A percentile compares a stretch with the other conserved stretches of the same genome.
Conservation (phyloP, 1,140 invertebrate species). For the Leptopilina clavipes region DNA sequence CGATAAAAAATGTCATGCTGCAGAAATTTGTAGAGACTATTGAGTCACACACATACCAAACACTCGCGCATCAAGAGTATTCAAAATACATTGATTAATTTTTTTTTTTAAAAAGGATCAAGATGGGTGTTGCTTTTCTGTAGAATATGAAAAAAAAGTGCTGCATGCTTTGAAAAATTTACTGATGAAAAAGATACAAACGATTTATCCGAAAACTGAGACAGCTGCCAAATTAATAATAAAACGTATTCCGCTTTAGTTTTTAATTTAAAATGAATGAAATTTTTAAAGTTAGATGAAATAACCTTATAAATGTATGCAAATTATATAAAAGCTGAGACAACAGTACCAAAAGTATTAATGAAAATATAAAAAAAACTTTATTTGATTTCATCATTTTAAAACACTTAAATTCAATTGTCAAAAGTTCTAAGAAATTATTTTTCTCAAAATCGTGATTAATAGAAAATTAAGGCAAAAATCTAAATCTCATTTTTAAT, state of each 20-base stretch:
- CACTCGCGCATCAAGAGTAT: slow-evolving; percentile 54
- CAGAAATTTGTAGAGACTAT: slow-evolving; percentile 38
- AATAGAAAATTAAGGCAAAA: no score
- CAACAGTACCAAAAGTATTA: no score
- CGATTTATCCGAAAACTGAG: slow-evolving; percentile 28
- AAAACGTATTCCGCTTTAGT: not conserved
- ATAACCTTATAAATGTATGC: not conserved
- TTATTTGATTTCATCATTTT: no score
- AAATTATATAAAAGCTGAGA: no score
- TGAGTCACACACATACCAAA: slow-evolving; percentile 56
- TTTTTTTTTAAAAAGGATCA: slow-evolving; percentile 35
- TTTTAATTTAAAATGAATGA: not conserved
- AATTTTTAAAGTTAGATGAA: no score
- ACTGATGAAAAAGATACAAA: slow-evolving; percentile 19
- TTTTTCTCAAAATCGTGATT: no score
- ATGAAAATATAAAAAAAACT: no score
- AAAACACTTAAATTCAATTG: no score
- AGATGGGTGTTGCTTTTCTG: slow-evolving; percentile 39
- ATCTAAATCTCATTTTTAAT: no score
- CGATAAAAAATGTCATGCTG: slow-evolving; percentile 43
- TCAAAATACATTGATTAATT: slow-evolving; percentile 46
- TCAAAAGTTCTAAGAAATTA: no score
- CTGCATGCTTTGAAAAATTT: slow-evolving; percentile 59
- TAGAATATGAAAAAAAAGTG: slow-evolving; percentile 43
- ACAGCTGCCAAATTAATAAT: slow-evolving; percentile 10